A percentile compares a stretch with the other conserved stretches of the same genome.
phyloP scores from a whole-genome alignment of 2,888 invertebrate species.

The Tanytarsus gracilentus region DNA sequence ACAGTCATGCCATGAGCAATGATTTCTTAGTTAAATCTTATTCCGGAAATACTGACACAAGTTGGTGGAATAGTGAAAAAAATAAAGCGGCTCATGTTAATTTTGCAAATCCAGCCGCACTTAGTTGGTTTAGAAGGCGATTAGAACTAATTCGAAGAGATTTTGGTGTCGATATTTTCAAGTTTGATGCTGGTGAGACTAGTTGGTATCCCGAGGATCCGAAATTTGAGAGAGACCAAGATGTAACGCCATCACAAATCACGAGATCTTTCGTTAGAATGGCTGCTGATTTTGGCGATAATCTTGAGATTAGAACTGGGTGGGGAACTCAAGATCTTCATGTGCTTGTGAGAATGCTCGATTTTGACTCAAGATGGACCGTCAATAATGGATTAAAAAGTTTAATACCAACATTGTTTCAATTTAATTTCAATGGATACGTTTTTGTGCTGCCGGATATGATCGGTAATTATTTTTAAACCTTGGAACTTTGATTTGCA shows the following conservation, averaged over 20 bases:
- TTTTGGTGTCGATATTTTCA: slow-evolving; percentile 60
- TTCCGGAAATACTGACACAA: slow-evolving; percentile 35
- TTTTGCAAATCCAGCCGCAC: slow-evolving; percentile 50
- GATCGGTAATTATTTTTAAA: background rate
- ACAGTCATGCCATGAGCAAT: slow-evolving; percentile 43
- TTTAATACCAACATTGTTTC: slow-evolving; percentile 61
- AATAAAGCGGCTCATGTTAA: slow-evolving; percentile 48
- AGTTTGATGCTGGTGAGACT: slow-evolving; percentile 74
- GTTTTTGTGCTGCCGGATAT: background rate
- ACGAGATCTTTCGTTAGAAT: slow-evolving; percentile 50
- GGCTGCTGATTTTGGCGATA: slow-evolving; percentile 51
- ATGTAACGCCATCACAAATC: slow-evolving; percentile 48
- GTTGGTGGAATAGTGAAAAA: slow-evolving; percentile 36
- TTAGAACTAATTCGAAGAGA: slow-evolving; percentile 41
- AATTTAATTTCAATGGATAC: slow-evolving; percentile 36
- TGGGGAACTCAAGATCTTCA: slow-evolving; percentile 60
- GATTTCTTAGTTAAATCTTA: slow-evolving; percentile 38
- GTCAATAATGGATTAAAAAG: slow-evolving; percentile 61
- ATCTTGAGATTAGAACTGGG: slow-evolving; percentile 64
- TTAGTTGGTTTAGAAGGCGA: slow-evolving; percentile 43
- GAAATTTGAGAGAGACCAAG: background rate
- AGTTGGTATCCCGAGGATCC: slow-evolving; percentile 54
- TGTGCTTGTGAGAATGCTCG: slow-evolving; percentile 66
- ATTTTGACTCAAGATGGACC: slow-evolving; percentile 64
- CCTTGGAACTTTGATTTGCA: slow-evolving; percentile 35